phyloP scores from a whole-genome alignment of 2,888 invertebrate genomes.

The Sesamia inferens region DNA sequence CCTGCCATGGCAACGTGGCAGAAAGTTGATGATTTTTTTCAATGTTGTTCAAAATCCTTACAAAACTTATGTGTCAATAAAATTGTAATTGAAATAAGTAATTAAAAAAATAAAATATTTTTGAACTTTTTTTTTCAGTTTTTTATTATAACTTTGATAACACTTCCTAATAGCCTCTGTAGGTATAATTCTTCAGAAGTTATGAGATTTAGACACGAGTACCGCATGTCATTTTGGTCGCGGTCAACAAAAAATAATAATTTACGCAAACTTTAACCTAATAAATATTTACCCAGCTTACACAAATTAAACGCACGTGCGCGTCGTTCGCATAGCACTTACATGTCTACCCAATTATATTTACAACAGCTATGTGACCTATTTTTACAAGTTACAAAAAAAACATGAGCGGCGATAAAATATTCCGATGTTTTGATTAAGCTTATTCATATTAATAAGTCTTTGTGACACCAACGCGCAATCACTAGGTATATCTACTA shows the following conservation, averaged over 20 bases:
- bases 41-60: neutral
- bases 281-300: conserved; percentile 75
- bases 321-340: conserved; percentile 58
- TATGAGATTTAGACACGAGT: conserved; percentile 8
- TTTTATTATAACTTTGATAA: neutral
- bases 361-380: conserved; percentile 75
- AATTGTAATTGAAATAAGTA: no score
- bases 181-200: neutral
- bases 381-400: conserved; percentile 71
- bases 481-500: conserved; percentile 25
- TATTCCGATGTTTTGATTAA: conserved; percentile 48
- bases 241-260: conserved; percentile 60
- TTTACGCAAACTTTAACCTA: conserved; percentile 65
- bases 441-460: conserved; percentile 57
- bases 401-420: conserved; percentile 61
- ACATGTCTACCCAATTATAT: conserved; percentile 66
- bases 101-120: neutral
- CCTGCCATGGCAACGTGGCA: neutral
- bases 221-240: conserved; percentile 21
- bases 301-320: conserved; percentile 86
- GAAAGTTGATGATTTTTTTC: neutral
- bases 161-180: neutral
- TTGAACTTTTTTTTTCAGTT: neutral
- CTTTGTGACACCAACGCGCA: conserved; percentile 49
- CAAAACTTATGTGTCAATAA: neutral